These are phyloP conservation scores for Meandrusa payeni DNA, from an alignment of 2,888 invertebrate species.

Conservation along the genomic window DNA sequence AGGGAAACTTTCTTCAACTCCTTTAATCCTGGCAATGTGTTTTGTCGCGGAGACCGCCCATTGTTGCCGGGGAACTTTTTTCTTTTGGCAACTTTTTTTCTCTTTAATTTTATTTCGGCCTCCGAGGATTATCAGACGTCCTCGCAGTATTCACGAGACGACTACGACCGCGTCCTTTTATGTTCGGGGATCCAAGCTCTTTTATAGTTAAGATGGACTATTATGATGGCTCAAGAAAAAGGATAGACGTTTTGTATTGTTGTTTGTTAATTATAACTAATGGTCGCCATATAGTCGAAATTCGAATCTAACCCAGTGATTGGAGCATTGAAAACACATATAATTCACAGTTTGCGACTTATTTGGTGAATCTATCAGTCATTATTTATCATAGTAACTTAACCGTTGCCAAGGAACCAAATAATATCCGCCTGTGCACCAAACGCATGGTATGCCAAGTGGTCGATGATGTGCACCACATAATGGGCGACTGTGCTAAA, in stretches of 20 bases:
- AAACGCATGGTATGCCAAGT: too few relatives aligned
- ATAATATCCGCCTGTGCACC: too few relatives aligned
- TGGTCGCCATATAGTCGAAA: too few relatives aligned
- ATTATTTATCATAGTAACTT: too few relatives aligned
- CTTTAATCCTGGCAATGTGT: constrained; percentile 72
- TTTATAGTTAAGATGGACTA: constrained; percentile 32
- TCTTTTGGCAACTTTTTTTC: constrained; percentile 52
- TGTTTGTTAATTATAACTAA: too few relatives aligned
- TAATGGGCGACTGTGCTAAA: too few relatives aligned
- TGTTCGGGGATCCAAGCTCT: constrained; percentile 36
- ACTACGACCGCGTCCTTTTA: constrained; percentile 34
- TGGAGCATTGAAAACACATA: too few relatives aligned
- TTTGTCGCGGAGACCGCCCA: constrained; percentile 66
- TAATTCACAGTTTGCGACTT: too few relatives aligned
- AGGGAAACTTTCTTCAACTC: constrained; percentile 46
- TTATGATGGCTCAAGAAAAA: constrained; percentile 6
- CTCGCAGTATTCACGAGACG: constrained; percentile 29
- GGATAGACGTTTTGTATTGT: not conserved
- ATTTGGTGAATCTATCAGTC: too few relatives aligned
- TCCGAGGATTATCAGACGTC: constrained; percentile 44
- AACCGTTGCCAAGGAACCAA: too few relatives aligned
- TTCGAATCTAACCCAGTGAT: too few relatives aligned
- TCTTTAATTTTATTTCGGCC: constrained; percentile 69
- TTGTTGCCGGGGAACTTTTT: constrained; percentile 64
- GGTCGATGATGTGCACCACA: too few relatives aligned